These are phyloP conservation scores for Pelosia muscerda DNA, from an alignment of 2,888 invertebrate genomes.

Conservation along the genomic window DNA sequence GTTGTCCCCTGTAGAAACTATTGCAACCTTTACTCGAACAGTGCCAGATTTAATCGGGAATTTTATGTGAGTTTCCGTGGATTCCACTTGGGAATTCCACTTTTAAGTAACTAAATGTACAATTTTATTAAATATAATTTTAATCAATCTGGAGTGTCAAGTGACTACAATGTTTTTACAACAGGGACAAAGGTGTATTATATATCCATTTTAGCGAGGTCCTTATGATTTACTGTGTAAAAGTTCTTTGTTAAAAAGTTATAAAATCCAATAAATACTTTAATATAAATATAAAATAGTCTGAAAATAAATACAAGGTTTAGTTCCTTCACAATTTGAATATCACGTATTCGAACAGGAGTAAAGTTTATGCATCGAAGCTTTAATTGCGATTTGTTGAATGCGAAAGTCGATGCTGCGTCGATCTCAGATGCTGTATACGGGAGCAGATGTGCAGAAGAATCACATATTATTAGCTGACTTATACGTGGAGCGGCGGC, in stretches of 20 bases:
- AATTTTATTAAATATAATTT: too few relatives aligned
- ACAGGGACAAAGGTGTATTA: too few relatives aligned
- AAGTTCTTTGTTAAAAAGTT: not conserved
- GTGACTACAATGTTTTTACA: too few relatives aligned
- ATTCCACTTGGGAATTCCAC: too few relatives aligned
- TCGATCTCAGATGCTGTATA: conserved; percentile 41
- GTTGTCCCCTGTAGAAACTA: not conserved
- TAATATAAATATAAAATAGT: not conserved
- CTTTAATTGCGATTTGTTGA: conserved; percentile 56
- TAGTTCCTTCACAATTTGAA: not conserved
- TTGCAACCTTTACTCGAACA: not conserved
- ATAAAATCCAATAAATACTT: not conserved
- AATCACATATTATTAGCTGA: conserved; percentile 81
- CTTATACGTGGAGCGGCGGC: conserved; percentile 61
- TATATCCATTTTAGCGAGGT: not conserved
- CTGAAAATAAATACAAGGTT: not conserved
- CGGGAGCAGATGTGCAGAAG: conserved; percentile 79
- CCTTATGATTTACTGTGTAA: not conserved
- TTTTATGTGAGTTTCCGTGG: not conserved
- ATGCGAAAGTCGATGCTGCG: conserved; percentile 42
- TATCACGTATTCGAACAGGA: conserved; percentile 17
- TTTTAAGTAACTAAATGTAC: too few relatives aligned
- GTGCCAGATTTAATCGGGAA: not conserved
- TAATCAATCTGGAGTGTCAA: too few relatives aligned
- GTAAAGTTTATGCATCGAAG: conserved; percentile 46